Percentiles rank a stretch among this genome's conserved stretches.
phyloP scores from a whole-genome alignment of 2,888 invertebrate genomes.

The Ptychoptera contaminata region DNA sequence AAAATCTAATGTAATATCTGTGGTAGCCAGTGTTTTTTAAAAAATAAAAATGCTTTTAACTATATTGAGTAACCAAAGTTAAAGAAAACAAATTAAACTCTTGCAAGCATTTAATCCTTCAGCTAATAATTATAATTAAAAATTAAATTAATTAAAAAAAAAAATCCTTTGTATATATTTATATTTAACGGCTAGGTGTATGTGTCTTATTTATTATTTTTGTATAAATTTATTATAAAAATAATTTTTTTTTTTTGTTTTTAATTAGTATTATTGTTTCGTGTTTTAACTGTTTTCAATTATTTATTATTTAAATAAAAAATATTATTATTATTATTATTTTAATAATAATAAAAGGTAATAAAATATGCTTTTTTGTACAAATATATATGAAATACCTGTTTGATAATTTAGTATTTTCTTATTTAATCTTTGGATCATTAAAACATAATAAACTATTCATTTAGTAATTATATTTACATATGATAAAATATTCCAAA shows the following conservation, averaged over 20 bases:
- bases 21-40: slow-evolving; percentile 14
- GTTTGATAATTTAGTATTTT: too few relatives aligned
- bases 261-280: neutral
- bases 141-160: neutral
- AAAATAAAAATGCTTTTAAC: neutral
- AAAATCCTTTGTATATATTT: neutral
- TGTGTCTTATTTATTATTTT: neutral
- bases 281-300: slow-evolving; percentile 3
- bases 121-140: slow-evolving; percentile 1
- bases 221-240: too few relatives aligned
- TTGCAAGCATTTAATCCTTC: neutral
- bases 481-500: too few relatives aligned
- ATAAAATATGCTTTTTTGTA: too few relatives aligned
- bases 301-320: neutral
- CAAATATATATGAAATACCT: too few relatives aligned
- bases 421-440: too few relatives aligned
- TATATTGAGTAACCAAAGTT: too few relatives aligned
- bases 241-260: slow-evolving; percentile 1
- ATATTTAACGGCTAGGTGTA: neutral
- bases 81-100: neutral
- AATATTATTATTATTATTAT: slow-evolving; percentile 1
- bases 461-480: too few relatives aligned
- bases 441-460: too few relatives aligned
- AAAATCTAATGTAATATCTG: slow-evolving; percentile 12
- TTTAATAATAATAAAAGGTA: too few relatives aligned